Base-by-base conservation (phyloP, 1,140 invertebrate genomes). In the Aphidius ervi region DNA sequence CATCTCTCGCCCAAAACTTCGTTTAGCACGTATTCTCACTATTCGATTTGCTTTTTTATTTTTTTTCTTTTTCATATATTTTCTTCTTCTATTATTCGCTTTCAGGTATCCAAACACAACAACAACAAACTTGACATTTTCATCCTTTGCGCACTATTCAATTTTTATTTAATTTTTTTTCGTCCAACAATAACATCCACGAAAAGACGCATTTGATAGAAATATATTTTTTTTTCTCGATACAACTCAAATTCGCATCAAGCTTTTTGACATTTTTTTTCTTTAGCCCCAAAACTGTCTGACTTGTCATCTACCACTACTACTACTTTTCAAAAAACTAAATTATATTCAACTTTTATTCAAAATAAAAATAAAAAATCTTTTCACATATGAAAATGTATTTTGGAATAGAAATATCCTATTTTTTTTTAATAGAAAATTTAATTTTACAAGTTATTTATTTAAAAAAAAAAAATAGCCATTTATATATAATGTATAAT, bases 1-100 rank as follows among this genome's bases (percentile, higher is more conserved):
- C 62, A 74, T 72, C 74, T 68, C 70, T 69, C 65, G 67, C 59
- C 63, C 62, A 55, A 52, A 65, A 62, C 54, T 64, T 48, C 47
- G 47, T 54, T 45, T 48, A 53, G 16, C 43, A 31, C 23, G 23
- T 31, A 31, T 31, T 31, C 23, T 31, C 23, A 31, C 23, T 31
- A 31, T 31, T 31, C 23, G 23, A 31, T 31, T 31, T 31, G 1
- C 23, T 31, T 31, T 31, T 31, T 31, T 31, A 31, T 31, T 3
- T 31, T 3, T 31, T 16, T 16, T 16, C 16, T 16, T 16, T 16
- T 16, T 16, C 16, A 31, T 31, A 31, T 31, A 31, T 31, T 31
- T 31, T 39, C 52, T 58, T 57, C 61, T 63, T 58, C 53, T 37
- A 58, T 67, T 53, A 56, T 56, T 40, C 60, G 23, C 59, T 61